Evolutionary conservation across 2,888 invertebrate genomes (phyloP), one percentile per base, ranked within the genome.

Genomic region (Tipula helvola): DNA sequence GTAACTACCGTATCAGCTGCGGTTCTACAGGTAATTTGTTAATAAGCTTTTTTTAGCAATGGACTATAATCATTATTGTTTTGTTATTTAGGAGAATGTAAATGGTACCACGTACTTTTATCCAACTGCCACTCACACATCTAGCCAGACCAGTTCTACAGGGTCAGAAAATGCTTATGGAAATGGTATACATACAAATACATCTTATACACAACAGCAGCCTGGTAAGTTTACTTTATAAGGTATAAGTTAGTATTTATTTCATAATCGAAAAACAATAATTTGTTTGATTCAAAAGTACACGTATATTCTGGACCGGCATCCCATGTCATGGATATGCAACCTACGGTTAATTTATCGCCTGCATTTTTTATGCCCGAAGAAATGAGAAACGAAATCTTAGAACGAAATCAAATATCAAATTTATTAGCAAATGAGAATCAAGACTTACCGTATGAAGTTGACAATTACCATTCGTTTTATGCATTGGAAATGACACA

Each of bases 71-170:
- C 4, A 18, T 42, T 86, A 36, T 86, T 39, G n/a, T 86, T 36
- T 52, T 57, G 13, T 36, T 57, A 92, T 92, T 87, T 92, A 97
- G 95, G 97, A 97, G 92, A 97, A 96, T 93, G 97, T 97, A 88
- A 97, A 97, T 87, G 98, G 98, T 39, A 98, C 98, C 16, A 98
- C 98, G 86, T 98, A 98, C 91, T 98, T 98, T 92, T 98, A 97
- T 91, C 94, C 95, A 52, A 94, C 95, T 87, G 91, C 93, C 87
- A 94, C 93, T 89, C 91, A 91, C 88, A 90, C 92, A 88, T 92
- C 92, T 88, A 90, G 92, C 87, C 91, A 90, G 89, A 90, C 89
- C 86, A 90, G 88, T 88, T 91, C 89, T 88, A 89, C 90, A 44
- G 90, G 90, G 86, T 90, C 90, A 86, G 90, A 90, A 88, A 89